Percentiles rank a stretch among this genome's conserved stretches.
Conservation (phyloP, 2,113 vertebrate genomes). For the Myiopsitta monachus region DNA sequence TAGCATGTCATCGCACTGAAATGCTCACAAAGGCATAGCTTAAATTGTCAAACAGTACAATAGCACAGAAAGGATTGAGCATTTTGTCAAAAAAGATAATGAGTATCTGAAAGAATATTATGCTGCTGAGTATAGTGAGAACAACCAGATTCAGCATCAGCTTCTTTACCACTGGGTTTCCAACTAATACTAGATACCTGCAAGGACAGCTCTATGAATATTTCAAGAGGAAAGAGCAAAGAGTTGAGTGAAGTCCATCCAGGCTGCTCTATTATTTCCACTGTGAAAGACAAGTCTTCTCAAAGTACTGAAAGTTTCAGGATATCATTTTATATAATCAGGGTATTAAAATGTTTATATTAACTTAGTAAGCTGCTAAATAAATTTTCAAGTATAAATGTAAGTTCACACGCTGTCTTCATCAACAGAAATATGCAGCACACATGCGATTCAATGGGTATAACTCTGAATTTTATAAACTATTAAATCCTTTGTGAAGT, state of each 20-base stretch:
- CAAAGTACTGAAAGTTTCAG: neutral
- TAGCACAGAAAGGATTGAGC: neutral
- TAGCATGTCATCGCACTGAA: neutral
- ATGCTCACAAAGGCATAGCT: neutral
- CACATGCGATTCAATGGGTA: neutral
- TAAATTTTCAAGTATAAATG: neutral
- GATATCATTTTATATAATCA: neutral
- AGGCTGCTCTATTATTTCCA: neutral
- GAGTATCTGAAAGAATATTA: neutral
- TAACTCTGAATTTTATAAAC: neutral
- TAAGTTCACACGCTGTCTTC: neutral
- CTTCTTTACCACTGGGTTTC: neutral
- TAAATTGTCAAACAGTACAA: constrained; percentile 14
- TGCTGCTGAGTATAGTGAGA: neutral
- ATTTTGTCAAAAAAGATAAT: neutral
- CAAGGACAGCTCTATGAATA: constrained; percentile 35
- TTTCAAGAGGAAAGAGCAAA: constrained; percentile 38
- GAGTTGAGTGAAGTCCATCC: neutral
- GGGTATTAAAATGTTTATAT: neutral
- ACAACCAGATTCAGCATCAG: neutral
- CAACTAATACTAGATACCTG: neutral
- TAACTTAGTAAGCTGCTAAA: neutral
- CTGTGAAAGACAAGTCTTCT: neutral
- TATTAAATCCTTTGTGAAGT: neutral
- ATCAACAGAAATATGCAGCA: neutral